phyloP scores from a whole-genome alignment of 30 jellyfish, hydroid and myxozoan genomes.

The Hydractinia echinata region DNA sequence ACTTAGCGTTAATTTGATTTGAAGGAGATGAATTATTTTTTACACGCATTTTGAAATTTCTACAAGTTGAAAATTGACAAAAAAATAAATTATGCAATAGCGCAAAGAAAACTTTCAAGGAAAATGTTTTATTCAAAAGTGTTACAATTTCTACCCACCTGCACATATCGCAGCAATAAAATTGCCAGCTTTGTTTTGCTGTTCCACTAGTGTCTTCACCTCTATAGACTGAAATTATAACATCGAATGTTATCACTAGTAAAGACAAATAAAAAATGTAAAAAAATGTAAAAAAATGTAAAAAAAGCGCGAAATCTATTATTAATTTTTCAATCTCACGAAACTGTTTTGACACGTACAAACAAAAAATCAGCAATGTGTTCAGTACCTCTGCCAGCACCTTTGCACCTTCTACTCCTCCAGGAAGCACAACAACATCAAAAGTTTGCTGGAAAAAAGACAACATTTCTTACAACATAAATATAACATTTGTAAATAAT shows the following conservation, averaged over 20 bases:
- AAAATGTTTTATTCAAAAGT: too few relatives aligned
- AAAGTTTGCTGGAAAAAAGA: slow-evolving; percentile 34
- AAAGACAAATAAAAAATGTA: background rate
- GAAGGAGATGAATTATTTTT: too few relatives aligned
- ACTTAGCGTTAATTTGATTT: too few relatives aligned
- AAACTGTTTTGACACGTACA: background rate
- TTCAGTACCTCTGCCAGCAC: slow-evolving; percentile 57
- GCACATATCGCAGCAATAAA: slow-evolving; percentile 91
- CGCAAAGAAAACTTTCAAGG: too few relatives aligned
- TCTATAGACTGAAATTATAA: slow-evolving; percentile 37
- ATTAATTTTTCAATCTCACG: background rate
- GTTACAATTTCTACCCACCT: background rate
- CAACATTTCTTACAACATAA: background rate
- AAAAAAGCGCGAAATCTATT: background rate
- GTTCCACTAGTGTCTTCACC: slow-evolving; percentile 51
- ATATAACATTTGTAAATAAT: too few relatives aligned
- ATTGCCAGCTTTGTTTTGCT: slow-evolving; percentile 66
- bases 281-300: background rate
- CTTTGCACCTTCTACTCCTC: slow-evolving; percentile 90
- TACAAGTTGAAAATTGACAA: too few relatives aligned
- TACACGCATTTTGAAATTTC: too few relatives aligned
- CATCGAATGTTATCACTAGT: background rate
- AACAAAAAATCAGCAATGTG: background rate
- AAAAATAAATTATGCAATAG: too few relatives aligned
- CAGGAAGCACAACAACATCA: slow-evolving; percentile 94